A percentile compares a stretch with the other conserved stretches of the same genome.
These are phyloP conservation scores for Argyrosomus japonicus DNA, from an alignment of 2,113 vertebrate species.

Conservation along the genomic window DNA sequence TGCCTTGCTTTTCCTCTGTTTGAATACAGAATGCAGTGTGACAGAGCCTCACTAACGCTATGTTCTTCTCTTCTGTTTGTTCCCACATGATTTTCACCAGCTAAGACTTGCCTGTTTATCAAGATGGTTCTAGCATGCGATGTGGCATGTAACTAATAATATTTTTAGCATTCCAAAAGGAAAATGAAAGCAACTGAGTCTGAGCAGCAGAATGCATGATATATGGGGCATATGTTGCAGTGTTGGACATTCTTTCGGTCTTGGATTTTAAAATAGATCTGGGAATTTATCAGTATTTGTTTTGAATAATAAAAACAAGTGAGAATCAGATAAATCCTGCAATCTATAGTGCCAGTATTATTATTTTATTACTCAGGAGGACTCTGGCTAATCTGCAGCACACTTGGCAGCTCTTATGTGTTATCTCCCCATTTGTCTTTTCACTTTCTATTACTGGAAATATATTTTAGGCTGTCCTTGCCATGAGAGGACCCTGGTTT, in stretches of 20 bases:
- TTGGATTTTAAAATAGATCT: not conserved
- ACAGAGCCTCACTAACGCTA: conserved; percentile 41
- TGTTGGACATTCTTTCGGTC: not conserved
- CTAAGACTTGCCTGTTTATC: conserved; percentile 6
- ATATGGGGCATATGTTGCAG: not conserved
- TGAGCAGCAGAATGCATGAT: not conserved
- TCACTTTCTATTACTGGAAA: conserved; percentile 8
- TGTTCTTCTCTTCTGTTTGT: conserved; percentile 46
- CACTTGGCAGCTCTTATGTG: conserved; percentile 6
- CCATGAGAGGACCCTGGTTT: not conserved
- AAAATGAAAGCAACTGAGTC: not conserved
- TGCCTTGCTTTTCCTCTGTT: conserved; percentile 79
- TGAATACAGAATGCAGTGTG: conserved; percentile 62
- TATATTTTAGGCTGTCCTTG: not conserved
- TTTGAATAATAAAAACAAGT: not conserved
- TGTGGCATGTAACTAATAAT: not conserved
- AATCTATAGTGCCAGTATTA: not conserved
- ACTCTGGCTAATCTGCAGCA: not conserved
- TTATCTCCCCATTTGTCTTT: conserved; percentile 5
- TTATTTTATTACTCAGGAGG: not conserved
- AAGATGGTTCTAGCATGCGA: not conserved
- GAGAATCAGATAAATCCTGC: conserved; percentile 1
- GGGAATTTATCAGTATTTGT: not conserved
- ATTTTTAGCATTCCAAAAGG: not conserved
- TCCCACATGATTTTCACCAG: conserved; percentile 23